Conservation (phyloP, 2,888 invertebrate species). For the Drosophila hamatofila region DNA sequence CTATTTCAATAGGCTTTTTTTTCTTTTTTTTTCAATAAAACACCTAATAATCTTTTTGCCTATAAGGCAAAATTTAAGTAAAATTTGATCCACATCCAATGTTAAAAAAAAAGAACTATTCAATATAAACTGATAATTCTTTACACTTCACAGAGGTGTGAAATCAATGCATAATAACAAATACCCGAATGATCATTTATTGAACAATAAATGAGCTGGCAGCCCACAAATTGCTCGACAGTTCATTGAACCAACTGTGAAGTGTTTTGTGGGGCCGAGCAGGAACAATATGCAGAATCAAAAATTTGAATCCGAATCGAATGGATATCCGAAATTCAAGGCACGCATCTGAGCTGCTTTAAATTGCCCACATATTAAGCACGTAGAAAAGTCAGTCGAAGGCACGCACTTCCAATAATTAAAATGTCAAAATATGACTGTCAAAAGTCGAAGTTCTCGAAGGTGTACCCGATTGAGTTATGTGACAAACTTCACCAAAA, state of each 20-base stretch:
- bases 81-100: background rate
- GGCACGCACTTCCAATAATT: slow-evolving; percentile 76
- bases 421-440: slow-evolving; percentile 76
- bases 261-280: slow-evolving; percentile 24
- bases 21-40: background rate
- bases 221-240: slow-evolving; percentile 53
- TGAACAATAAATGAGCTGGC: slow-evolving; percentile 54
- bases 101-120: slow-evolving; percentile 7
- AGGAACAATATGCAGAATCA: slow-evolving; percentile 41
- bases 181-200: slow-evolving; percentile 56
- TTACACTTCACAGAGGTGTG: slow-evolving; percentile 49
- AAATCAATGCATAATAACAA: slow-evolving; percentile 60
- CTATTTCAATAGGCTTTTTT: background rate
- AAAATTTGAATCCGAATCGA: slow-evolving; percentile 30
- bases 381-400: slow-evolving; percentile 54
- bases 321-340: slow-evolving; percentile 44
- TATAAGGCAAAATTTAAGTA: background rate
- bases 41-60: background rate
- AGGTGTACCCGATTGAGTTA: slow-evolving; percentile 70
- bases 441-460: slow-evolving; percentile 57
- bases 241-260: slow-evolving; percentile 67
- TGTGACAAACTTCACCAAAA: slow-evolving; percentile 40
- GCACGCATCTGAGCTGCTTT: slow-evolving; percentile 78
- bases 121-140: slow-evolving; percentile 10
- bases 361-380: slow-evolving; percentile 74